Conservation (phyloP, 2,888 invertebrate genomes). For the Leptopterna dolabrata region DNA sequence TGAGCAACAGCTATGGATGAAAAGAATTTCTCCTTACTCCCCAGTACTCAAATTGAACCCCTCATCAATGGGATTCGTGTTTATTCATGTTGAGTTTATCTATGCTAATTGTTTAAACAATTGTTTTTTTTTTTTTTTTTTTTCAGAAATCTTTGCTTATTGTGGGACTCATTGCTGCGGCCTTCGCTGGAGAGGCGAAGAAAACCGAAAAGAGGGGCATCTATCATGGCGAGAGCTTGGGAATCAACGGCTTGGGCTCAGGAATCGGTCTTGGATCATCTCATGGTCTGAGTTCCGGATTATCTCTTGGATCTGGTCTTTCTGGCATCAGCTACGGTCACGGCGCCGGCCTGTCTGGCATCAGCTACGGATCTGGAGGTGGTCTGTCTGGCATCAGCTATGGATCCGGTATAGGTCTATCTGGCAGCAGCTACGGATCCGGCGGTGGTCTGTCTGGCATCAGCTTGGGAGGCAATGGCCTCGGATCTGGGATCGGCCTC, state of each 20-base stretch:
- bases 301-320: neutral
- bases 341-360: neutral
- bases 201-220: constrained; percentile 55
- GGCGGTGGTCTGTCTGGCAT: constrained; percentile 41
- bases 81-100: no score
- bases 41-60: no score
- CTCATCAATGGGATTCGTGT: no score
- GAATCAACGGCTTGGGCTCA: constrained; percentile 10
- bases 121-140: neutral
- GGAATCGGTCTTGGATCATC: constrained; percentile 16
- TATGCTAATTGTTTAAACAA: no score
- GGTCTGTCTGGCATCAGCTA: constrained; percentile 7
- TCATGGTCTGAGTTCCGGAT: constrained; percentile 30
- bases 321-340: neutral
- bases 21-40: no score
- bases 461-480: constrained; percentile 23
- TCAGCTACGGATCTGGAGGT: constrained; percentile 6
- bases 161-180: constrained; percentile 17
- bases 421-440: neutral
- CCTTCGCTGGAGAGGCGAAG: constrained; percentile 23
- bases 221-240: constrained; percentile 32
- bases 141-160: constrained; percentile 19
- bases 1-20: no score
- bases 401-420: neutral
- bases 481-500: constrained; percentile 36